These are phyloP conservation scores for Chymomyza procnemis DNA, from an alignment of 2,888 invertebrate species.

Conservation along the genomic window DNA sequence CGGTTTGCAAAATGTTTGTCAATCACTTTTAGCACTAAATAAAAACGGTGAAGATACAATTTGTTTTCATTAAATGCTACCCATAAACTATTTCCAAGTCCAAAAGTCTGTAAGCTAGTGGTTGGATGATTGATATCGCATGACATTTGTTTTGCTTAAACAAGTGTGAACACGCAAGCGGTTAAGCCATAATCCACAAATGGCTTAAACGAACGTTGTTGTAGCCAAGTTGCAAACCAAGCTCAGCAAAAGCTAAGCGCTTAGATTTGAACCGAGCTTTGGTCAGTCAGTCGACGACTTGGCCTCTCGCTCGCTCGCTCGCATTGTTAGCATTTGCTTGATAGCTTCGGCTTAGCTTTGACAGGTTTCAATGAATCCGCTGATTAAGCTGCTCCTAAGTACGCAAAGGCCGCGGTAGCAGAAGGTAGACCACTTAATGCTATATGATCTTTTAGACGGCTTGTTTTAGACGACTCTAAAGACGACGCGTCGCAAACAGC, in stretches of 20 bases:
- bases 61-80: too few relatives aligned
- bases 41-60: too few relatives aligned
- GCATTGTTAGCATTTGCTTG: neutral
- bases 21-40: too few relatives aligned
- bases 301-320: neutral
- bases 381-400: constrained; percentile 17
- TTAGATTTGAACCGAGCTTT: neutral
- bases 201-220: neutral
- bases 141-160: too few relatives aligned
- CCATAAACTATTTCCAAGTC: too few relatives aligned
- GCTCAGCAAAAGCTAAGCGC: neutral
- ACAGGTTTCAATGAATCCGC: neutral
- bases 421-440: constrained; percentile 47
- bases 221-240: neutral
- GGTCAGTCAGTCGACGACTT: neutral
- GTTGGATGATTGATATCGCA: too few relatives aligned
- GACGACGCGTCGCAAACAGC: constrained; percentile 14
- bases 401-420: constrained; percentile 8
- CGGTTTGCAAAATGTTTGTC: too few relatives aligned
- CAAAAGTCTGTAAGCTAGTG: too few relatives aligned
- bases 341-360: neutral
- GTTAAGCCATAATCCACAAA: neutral
- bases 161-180: too few relatives aligned
- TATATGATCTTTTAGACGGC: constrained; percentile 48
- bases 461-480: constrained; percentile 56